These are phyloP conservation scores for Nymphalis urticae DNA, from an alignment of 2,888 invertebrate species.

Conservation along the genomic window DNA sequence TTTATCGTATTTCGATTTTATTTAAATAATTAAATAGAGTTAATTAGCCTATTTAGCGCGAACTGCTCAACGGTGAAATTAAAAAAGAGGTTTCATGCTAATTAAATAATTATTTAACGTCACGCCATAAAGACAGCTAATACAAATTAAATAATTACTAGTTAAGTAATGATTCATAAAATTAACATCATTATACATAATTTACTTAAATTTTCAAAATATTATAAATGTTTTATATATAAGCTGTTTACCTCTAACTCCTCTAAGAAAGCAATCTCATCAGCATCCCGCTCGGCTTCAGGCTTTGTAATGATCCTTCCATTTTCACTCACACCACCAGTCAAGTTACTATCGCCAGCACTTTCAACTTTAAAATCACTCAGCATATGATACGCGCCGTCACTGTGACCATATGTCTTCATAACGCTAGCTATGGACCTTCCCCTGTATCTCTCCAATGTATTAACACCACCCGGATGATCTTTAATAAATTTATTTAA, in stretches of 20 bases:
- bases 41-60: no score
- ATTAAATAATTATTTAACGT: no score
- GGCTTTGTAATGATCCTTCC: conserved; percentile 68
- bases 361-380: conserved; percentile 81
- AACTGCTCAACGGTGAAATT: no score
- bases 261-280: conserved; percentile 67
- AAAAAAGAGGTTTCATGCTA: no score
- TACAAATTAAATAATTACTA: no score
- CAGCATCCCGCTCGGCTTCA: conserved; percentile 50
- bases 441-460: conserved; percentile 80
- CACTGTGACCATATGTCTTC: conserved; percentile 81
- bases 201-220: background rate
- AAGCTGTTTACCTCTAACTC: conserved; percentile 63
- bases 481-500: conserved; percentile 84
- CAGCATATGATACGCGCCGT: conserved; percentile 84
- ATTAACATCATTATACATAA: background rate
- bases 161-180: background rate
- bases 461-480: conserved; percentile 88
- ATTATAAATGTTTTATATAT: background rate
- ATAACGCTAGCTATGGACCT: conserved; percentile 80
- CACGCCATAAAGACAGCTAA: no score
- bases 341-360: conserved; percentile 66
- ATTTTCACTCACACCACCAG: conserved; percentile 64
- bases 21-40: no score
- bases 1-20: no score